phyloP scores from a whole-genome alignment of 2,888 invertebrate species.

The Pantelozetes paolii region DNA sequence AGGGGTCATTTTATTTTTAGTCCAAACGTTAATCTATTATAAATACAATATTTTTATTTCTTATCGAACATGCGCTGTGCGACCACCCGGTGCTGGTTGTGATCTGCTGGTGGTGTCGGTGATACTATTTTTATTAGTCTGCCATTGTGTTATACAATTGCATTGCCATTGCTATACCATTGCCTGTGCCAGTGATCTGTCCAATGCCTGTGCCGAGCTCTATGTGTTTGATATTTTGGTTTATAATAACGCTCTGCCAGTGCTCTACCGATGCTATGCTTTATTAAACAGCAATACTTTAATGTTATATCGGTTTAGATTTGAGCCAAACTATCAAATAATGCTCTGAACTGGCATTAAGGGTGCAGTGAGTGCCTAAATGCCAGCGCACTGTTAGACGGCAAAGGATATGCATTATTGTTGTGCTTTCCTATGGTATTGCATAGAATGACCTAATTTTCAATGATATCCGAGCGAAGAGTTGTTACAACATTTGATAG shows the following conservation, averaged over 20 bases:
- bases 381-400: not conserved
- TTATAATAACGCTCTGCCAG: constrained; percentile 12
- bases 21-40: constrained; percentile 30
- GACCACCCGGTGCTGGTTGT: not conserved
- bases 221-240: constrained; percentile 29
- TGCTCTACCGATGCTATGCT: not conserved
- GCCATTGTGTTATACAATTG: constrained; percentile 5
- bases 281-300: constrained; percentile 17
- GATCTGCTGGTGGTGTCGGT: not conserved
- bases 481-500: not conserved
- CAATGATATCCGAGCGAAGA: too few relatives aligned
- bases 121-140: constrained; percentile 33
- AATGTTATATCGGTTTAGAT: constrained; percentile 30
- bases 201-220: too few relatives aligned
- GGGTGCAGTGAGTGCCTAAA: too few relatives aligned
- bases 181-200: too few relatives aligned
- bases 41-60: constrained; percentile 34
- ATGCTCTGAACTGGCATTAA: constrained; percentile 5
- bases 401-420: constrained; percentile 31
- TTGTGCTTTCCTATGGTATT: not conserved
- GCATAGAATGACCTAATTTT: constrained; percentile 15
- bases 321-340: constrained; percentile 32
- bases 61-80: constrained; percentile 26
- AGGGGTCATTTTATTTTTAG: constrained; percentile 36
- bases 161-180: too few relatives aligned